Conservation (phyloP, 2,113 vertebrate species). For the Poeciliopsis prolifica region DNA sequence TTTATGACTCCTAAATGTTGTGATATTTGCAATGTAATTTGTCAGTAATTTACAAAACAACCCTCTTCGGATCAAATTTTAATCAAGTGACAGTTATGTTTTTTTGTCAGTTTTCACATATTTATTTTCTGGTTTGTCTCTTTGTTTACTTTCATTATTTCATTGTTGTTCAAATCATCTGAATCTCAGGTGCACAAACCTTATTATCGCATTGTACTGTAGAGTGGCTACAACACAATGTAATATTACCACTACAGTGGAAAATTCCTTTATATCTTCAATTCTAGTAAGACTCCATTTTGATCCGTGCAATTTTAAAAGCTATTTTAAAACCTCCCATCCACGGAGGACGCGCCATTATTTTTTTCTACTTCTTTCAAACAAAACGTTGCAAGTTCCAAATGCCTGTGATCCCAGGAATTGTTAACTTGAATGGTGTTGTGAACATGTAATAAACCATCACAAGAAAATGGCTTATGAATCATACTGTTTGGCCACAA, state of each 20-base stretch:
- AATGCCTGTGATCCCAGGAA: neutral
- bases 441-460: neutral
- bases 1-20: neutral
- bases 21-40: neutral
- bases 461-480: neutral
- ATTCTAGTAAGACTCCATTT: neutral
- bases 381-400: neutral
- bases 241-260: too few relatives aligned
- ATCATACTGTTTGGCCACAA: constrained; percentile 19
- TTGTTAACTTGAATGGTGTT: neutral
- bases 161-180: too few relatives aligned
- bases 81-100: too few relatives aligned
- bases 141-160: too few relatives aligned
- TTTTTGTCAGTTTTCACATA: too few relatives aligned
- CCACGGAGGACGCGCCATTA: neutral
- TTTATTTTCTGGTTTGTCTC: too few relatives aligned
- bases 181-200: too few relatives aligned
- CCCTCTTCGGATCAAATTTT: too few relatives aligned
- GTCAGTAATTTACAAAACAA: neutral
- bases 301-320: neutral
- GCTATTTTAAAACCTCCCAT: neutral
- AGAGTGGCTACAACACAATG: too few relatives aligned
- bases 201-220: too few relatives aligned
- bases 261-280: neutral
- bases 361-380: neutral